Evolutionary conservation across 2,797 vertebrate species (phyloP), one percentile per base, ranked within the genome.

Genomic region (Enteromius mattozi): DNA sequence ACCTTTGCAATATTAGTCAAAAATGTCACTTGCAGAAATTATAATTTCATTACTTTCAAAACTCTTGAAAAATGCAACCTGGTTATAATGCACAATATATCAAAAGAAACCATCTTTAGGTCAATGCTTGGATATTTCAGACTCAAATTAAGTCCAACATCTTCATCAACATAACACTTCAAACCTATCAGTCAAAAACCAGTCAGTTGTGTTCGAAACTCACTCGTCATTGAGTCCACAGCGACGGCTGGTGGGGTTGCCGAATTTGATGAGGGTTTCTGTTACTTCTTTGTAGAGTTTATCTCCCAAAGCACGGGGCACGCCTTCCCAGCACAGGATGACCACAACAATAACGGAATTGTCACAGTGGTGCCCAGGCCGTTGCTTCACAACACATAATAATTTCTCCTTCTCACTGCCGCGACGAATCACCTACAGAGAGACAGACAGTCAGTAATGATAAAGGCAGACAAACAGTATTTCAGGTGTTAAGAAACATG

Each of bases 161-260:
- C 51, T 16, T 77, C 37, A 42, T 78, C 59, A 30, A 63, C 12
- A 61, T 1, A 24, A 47, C 6, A 49, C 0, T 40, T 17, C 0
- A 27, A 72, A 54, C 13, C 16, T 14, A 47, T 14, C 13, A 45
- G 42, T 45, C 12, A 56, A 56, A 42, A 42, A 47, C n/a, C 45
- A 2, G n/a, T 56, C 2, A 42, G 2, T 45, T 68, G 37, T 40
- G 3, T 42, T 19, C 0, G 14, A 79, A 66, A 97, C 98, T 92
- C 90, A 98, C 98, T 98, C 98, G 0, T 99, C 98, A 0, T 99
- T 99, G 92, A 99, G 96, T 91, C 97, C 98, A 12, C 98, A 99
- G 92, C 98, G 97, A 82, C 98, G 96, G 92, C 96, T 98, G 91
- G 98, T 99, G 89, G 98, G 95, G 93, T 99, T 99, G 89, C 98